A percentile compares a stretch with the other conserved stretches of the same genome.
Conservation (phyloP, 2,888 invertebrate species). For the Melanchra persicariae region DNA sequence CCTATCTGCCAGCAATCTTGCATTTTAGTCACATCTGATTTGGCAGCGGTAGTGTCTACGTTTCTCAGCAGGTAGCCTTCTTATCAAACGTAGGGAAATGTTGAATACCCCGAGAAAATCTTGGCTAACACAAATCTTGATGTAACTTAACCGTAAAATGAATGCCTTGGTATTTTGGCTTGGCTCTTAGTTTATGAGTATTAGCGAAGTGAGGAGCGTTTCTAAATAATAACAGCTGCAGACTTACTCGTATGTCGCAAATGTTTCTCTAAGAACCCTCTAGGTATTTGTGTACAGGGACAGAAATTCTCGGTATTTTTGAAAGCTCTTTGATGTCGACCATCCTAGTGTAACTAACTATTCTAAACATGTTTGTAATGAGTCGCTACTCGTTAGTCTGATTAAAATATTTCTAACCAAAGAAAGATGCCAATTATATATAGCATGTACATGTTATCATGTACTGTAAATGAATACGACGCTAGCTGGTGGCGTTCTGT, state of each 20-base stretch:
- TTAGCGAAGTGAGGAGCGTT: not conserved
- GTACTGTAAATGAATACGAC: too few relatives aligned
- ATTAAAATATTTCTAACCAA: not conserved
- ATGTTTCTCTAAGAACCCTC: constrained; percentile 4
- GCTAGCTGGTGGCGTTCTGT: not conserved
- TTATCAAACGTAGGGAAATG: constrained; percentile 41
- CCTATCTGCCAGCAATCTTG: constrained; percentile 51
- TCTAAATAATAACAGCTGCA: too few relatives aligned
- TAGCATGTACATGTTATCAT: too few relatives aligned
- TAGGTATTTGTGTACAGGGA: not conserved
- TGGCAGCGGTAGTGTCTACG: constrained; percentile 58
- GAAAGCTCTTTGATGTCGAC: constrained; percentile 1
- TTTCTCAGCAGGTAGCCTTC: constrained; percentile 46
- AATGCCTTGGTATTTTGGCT: not conserved
- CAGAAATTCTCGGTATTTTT: constrained; percentile 36
- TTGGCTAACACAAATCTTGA: constrained; percentile 36
- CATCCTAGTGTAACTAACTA: constrained; percentile 24
- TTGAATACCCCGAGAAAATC: constrained; percentile 31
- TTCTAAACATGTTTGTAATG: constrained; percentile 29
- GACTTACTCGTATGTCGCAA: not conserved
- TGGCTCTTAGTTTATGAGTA: not conserved
- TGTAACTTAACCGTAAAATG: not conserved
- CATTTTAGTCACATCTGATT: constrained; percentile 58
- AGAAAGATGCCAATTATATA: not conserved
- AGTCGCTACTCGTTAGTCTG: constrained; percentile 1